Base-by-base conservation (phyloP, 2,797 vertebrate genomes). In the Nannoperca australis region DNA sequence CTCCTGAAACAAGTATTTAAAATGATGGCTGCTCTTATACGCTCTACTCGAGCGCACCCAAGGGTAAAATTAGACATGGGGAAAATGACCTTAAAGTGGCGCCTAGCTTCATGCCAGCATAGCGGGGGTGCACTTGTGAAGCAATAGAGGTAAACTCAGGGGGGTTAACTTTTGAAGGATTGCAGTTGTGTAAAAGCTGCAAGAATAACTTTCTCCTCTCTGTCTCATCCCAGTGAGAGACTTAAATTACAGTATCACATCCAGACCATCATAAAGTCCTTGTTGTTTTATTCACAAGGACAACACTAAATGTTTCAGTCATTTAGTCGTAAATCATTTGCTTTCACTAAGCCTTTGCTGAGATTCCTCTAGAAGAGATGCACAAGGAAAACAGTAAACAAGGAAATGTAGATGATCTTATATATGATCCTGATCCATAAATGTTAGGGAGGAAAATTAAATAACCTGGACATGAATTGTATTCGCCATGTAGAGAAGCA, bases 41-140 rank as follows among this genome's bases (percentile, higher is more conserved):
- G 84, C 92, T 93, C 90, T 89, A 93, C 90, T 93, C 86, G 73
- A 93, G 92, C 76, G 90, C 88, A 94, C 93, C 93, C 94, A 93
- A 92, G 93, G 93, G 93, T 95, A 95, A 95, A 95, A 95, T 95
- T 94, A 96, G 91, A 95, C 92, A 89, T 86, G 85, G 85, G 88
- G 90, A 90, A 93, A 94, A 94, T 92, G 92, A 93, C 92, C 92
- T 91, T 91, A 91, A 93, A 94, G 90, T 89, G 88, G 78, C 44
- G 81, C 81, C 85, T 66, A 67, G 89, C 85, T 91, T 91, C 88
- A 75, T 82, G 82, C 87, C 72, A 73, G 89, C 76, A 55, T 89
- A 76, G 91, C 77, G 60, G 92, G 92, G 86, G 84, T 85, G 89
- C 84, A 85, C 82, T 89, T 85, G 82, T 78, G 85, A 91, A 79